Percentiles rank a stretch among this genome's conserved stretches.
Evolutionary conservation across 2,797 vertebrate species (phyloP).

Genomic region (Eremophila alpestris): DNA sequence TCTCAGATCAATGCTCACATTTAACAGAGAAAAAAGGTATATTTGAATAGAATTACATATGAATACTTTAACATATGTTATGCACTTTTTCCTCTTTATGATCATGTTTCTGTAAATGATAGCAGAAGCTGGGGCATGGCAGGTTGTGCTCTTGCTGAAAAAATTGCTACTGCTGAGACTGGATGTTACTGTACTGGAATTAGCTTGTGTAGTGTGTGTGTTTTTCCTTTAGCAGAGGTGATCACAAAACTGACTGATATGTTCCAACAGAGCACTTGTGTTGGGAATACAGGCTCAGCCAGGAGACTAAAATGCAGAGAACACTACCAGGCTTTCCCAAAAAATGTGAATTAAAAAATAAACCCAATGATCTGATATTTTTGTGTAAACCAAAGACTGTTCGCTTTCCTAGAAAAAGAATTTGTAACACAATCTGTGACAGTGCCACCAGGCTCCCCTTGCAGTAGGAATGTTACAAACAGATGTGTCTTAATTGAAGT

Average conservation of each 20-base stretch:
- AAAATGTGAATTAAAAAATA: neutral
- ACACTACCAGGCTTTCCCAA: neutral
- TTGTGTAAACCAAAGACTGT: neutral
- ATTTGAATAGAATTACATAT: constrained; percentile 6
- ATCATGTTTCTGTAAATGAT: neutral
- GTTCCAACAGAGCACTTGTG: neutral
- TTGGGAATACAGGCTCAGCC: neutral
- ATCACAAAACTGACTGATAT: neutral
- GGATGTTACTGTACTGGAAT: neutral
- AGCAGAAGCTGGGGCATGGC: neutral
- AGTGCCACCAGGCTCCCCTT: neutral
- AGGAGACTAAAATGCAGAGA: neutral
- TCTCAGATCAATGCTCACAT: neutral
- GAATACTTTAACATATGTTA: constrained; percentile 2
- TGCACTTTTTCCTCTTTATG: neutral
- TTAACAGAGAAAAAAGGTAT: neutral
- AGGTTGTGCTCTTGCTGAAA: neutral
- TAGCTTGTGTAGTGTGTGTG: neutral
- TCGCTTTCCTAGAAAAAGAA: neutral
- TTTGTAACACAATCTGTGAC: neutral
- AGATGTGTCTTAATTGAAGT: constrained; percentile 18
- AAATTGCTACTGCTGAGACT: neutral
- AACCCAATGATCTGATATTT: neutral
- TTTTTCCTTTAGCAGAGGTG: neutral
- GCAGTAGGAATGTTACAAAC: neutral